Evolutionary conservation across 1,140 invertebrate species (phyloP).

Genomic region (Drosophila seguyi): DNA sequence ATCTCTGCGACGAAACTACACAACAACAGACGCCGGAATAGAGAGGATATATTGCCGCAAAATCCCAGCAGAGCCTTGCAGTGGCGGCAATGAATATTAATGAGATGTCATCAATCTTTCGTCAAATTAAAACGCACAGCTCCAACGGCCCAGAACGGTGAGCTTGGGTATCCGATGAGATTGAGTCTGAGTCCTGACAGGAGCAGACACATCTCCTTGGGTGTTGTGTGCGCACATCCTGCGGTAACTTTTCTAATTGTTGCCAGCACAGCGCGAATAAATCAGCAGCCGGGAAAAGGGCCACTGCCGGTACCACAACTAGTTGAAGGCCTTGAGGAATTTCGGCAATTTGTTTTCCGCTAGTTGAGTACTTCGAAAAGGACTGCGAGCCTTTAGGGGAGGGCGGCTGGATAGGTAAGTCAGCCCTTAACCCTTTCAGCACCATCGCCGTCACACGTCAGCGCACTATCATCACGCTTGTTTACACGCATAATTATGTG

Average conservation of each 20-base stretch:
- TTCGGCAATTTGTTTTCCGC: constrained; percentile 73
- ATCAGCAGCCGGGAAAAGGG: constrained; percentile 69
- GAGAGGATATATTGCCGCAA: constrained; percentile 68
- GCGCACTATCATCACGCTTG: constrained; percentile 80
- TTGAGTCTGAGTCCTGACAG: constrained; percentile 18
- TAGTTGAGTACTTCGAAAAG: constrained; percentile 56
- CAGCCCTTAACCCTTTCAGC: constrained; percentile 60
- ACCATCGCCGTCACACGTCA: constrained; percentile 67
- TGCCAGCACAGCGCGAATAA: constrained; percentile 81
- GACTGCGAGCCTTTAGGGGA: background rate
- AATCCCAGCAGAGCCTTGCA: constrained; percentile 73
- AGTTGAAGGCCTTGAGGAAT: constrained; percentile 51
- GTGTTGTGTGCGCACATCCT: constrained; percentile 60
- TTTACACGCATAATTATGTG: constrained; percentile 83
- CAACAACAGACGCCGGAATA: constrained; percentile 52
- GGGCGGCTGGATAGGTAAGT: constrained; percentile 20
- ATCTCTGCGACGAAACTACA: constrained; percentile 13
- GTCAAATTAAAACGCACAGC: constrained; percentile 83
- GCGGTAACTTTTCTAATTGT: constrained; percentile 85
- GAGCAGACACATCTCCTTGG: constrained; percentile 32
- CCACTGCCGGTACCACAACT: constrained; percentile 15
- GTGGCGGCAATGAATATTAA: constrained; percentile 81
- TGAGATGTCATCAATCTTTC: constrained; percentile 84
- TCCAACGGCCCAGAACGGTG: constrained; percentile 51
- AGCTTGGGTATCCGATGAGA: constrained; percentile 24